Base-by-base conservation (phyloP, 2,888 invertebrate genomes). In the Allygus modestus region DNA sequence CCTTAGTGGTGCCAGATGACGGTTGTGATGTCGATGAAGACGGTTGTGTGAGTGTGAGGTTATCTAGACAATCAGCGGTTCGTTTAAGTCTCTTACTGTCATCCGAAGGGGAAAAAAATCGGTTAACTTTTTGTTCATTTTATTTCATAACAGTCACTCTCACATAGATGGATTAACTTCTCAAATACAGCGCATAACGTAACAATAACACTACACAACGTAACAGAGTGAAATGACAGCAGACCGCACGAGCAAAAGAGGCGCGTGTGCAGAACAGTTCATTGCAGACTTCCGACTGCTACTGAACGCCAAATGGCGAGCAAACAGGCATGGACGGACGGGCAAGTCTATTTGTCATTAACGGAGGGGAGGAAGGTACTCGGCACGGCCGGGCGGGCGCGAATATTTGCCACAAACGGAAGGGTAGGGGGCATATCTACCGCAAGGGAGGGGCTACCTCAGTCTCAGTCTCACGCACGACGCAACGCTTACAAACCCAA, bases 61-160 rank as follows among this genome's bases (percentile, higher is more conserved):
- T 26, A 26, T 65, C 65, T 65, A 11, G 26, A 65, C 26, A 23
- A 65, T 65, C 26, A 65, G 20, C 65, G 15, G 65, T 23, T 26
- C 65, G 65, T 65, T 65, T 65, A 26, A 65, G 20, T 23, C 65
- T 65, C 65, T 37, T 37, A 37, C 9, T 37, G 37, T 37, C 37
- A 37, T 23, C 26, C 28, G 28, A 65, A 65, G 65, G 28, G 2
- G 28, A 65, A 65, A 65, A 65, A 23, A 65, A 65, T 65, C 65
- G 5, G 65, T 65, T 65, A 65, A 37, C 9, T 37, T 65, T 65
- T 65, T 65, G 15, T 65, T 65, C 65, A 65, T 65, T 65, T 65
- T 65, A 65, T 7, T 65, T 65, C 26, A 65, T 9, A 37, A 37
- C 37, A 37, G 37, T 37, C 37, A 37, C 37, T 37, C 15, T 26